Evolutionary conservation across 2,113 vertebrate species (phyloP).

Genomic region (Herpetotheres cachinnans): DNA sequence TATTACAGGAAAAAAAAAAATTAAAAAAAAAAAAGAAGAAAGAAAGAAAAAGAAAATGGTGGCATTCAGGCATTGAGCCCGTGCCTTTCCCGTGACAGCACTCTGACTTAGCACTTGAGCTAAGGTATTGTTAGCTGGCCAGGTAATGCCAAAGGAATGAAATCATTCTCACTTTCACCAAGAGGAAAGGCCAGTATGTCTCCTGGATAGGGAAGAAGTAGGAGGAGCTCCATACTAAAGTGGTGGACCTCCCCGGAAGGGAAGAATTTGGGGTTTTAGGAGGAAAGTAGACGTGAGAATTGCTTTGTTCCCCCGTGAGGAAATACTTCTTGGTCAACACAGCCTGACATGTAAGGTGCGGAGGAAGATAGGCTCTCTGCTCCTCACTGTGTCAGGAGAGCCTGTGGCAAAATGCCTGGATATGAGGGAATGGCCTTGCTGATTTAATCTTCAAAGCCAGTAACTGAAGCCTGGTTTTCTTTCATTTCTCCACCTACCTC

Average conservation of each 20-base stretch:
- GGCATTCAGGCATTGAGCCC: not conserved
- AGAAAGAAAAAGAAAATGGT: not conserved
- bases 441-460: constrained; percentile 56
- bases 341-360: not conserved
- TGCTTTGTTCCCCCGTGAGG: not conserved
- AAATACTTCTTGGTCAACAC: not conserved
- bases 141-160: not conserved
- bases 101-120: not conserved
- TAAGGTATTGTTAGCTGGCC: not conserved
- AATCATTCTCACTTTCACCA: not conserved
- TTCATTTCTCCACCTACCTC: constrained; percentile 26
- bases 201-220: not conserved
- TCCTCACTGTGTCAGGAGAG: not conserved
- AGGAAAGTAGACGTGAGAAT: not conserved
- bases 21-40: too few species aligned
- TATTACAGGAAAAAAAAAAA: not conserved
- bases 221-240: not conserved
- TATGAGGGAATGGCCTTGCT: not conserved
- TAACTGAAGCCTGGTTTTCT: constrained; percentile 6
- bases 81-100: not conserved
- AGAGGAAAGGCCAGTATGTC: not conserved
- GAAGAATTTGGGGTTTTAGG: not conserved
- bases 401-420: constrained; percentile 5
- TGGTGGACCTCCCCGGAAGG: not conserved
- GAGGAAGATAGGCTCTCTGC: not conserved